Conservation (phyloP, 2,888 invertebrate species). For the Polia nebulosa region DNA sequence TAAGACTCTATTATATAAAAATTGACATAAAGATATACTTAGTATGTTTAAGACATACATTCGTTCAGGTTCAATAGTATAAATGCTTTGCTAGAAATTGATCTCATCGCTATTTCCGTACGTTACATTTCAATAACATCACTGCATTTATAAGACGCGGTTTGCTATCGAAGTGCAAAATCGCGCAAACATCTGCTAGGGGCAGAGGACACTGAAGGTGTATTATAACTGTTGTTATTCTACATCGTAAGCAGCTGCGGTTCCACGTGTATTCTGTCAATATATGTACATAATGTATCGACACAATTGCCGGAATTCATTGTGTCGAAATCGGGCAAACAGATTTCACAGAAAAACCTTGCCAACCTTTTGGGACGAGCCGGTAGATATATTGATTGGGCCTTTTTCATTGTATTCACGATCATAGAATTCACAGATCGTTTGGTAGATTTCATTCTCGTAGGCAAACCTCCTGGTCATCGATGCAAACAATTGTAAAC, state of each 20-base stretch:
- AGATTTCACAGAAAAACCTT: slow-evolving; percentile 68
- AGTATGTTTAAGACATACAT: neutral
- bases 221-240: slow-evolving; percentile 58
- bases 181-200: slow-evolving; percentile 61
- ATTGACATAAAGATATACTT: slow-evolving; percentile 5
- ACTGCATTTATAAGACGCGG: slow-evolving; percentile 33
- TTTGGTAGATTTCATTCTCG: slow-evolving; percentile 35
- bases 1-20: slow-evolving; percentile 9
- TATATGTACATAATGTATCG: slow-evolving; percentile 68
- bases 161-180: slow-evolving; percentile 57
- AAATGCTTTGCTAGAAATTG: slow-evolving; percentile 41
- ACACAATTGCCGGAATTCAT: slow-evolving; percentile 72
- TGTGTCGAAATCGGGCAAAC: slow-evolving; percentile 73
- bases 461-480: slow-evolving; percentile 17
- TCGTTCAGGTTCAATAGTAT: slow-evolving; percentile 9
- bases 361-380: slow-evolving; percentile 47
- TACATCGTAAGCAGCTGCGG: slow-evolving; percentile 77
- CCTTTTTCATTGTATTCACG: slow-evolving; percentile 40
- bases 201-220: slow-evolving; percentile 59
- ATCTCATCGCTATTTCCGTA: slow-evolving; percentile 36
- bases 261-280: slow-evolving; percentile 70
- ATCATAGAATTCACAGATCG: slow-evolving; percentile 34
- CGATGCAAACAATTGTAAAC: slow-evolving; percentile 62
- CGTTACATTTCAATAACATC: slow-evolving; percentile 36
- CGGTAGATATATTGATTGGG: slow-evolving; percentile 35